Conservation (phyloP, 2,113 vertebrate species). For the Vulpes ferrilata region DNA sequence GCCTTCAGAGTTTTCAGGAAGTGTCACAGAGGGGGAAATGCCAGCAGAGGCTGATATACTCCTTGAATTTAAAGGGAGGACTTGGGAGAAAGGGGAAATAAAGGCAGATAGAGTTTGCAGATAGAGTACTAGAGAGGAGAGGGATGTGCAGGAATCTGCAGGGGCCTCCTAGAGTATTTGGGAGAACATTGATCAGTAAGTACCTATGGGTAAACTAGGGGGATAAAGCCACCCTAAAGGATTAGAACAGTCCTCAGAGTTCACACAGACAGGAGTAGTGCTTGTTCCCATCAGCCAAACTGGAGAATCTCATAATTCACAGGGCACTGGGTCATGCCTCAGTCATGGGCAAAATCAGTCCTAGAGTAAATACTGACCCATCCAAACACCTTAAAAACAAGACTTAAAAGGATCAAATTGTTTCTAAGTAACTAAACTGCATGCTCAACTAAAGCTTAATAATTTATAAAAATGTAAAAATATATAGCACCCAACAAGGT, state of each 20-base stretch:
- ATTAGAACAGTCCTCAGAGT: not conserved
- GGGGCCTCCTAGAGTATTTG: not conserved
- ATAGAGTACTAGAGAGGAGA: not conserved
- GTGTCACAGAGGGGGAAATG: not conserved
- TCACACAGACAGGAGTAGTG: not conserved
- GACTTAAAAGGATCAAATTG: not conserved
- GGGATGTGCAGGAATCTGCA: not conserved
- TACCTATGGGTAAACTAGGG: not conserved
- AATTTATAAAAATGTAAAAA: not conserved
- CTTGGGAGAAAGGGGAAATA: not conserved
- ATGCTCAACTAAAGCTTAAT: not conserved
- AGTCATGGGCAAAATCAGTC: not conserved
- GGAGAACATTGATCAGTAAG: not conserved
- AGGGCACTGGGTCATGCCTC: not conserved
- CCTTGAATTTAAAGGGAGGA: not conserved
- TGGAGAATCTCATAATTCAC: not conserved
- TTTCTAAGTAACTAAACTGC: not conserved
- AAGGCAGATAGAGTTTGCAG: not conserved
- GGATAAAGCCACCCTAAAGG: not conserved
- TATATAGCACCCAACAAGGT: not conserved
- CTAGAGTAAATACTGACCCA: not conserved
- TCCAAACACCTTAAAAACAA: constrained; percentile 1
- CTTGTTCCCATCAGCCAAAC: not conserved
- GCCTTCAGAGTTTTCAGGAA: not conserved
- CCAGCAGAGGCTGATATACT: not conserved